Conservation (phyloP, 1,140 invertebrate genomes). For the Coelopa frigida region DNA sequence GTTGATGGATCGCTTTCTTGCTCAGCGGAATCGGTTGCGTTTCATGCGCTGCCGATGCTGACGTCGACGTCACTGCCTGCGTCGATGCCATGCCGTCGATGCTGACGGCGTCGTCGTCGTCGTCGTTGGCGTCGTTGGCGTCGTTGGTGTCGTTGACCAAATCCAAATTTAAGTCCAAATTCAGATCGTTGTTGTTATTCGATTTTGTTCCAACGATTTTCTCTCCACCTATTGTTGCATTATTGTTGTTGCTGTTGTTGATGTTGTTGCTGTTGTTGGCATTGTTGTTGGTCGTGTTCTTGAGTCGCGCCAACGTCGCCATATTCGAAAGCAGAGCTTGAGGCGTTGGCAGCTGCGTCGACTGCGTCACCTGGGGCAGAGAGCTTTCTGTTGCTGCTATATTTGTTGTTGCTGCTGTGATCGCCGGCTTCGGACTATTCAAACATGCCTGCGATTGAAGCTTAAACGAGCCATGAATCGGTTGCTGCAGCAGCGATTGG, state of each 20-base stretch:
- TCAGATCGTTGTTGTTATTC: too few relatives aligned
- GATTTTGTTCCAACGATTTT: too few relatives aligned
- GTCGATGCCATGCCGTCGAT: conserved; percentile 31
- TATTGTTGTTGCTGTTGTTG: conserved; percentile 1
- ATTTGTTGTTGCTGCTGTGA: neutral
- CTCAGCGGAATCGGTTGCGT: conserved; percentile 43
- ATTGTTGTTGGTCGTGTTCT: neutral
- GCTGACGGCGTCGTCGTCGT: conserved; percentile 28
- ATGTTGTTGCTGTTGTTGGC: neutral
- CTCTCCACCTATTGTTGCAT: too few relatives aligned
- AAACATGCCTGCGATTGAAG: conserved; percentile 45
- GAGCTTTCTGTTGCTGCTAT: neutral
- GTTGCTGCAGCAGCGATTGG: conserved; percentile 55
- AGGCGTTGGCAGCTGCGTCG: neutral
- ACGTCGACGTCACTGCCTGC: neutral
- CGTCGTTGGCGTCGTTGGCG: conserved; percentile 10
- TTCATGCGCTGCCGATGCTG: neutral
- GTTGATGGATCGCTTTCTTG: conserved; percentile 52
- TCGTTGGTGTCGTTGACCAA: conserved; percentile 20
- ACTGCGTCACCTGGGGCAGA: neutral
- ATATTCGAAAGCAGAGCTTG: neutral
- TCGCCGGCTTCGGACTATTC: conserved; percentile 19
- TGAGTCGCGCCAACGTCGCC: neutral
- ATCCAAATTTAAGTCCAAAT: too few relatives aligned
- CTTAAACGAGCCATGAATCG: conserved; percentile 50